phyloP scores from a whole-genome alignment of 2,888 invertebrate species.

The Allygus modestus region DNA sequence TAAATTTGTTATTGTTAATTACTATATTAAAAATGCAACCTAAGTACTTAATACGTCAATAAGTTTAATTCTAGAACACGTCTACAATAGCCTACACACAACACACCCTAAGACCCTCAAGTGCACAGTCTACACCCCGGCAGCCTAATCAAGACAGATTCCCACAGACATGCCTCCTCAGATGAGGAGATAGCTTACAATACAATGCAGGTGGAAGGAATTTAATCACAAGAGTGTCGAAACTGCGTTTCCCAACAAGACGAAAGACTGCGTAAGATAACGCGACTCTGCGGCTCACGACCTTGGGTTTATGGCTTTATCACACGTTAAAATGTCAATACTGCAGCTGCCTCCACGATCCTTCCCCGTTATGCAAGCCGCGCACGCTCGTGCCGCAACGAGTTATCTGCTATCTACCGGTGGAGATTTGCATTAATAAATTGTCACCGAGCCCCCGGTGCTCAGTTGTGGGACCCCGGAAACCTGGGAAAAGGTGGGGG shows the following conservation, averaged over 20 bases:
- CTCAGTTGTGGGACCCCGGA: background rate
- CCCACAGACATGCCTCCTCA: background rate
- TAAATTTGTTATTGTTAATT: too few species aligned
- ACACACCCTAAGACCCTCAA: too few species aligned
- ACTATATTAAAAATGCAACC: too few species aligned
- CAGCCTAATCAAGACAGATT: background rate
- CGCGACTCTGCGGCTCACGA: background rate
- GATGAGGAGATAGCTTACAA: constrained; percentile 19
- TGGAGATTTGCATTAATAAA: constrained; percentile 15
- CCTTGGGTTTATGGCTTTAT: constrained; percentile 41
- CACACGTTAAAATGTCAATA: constrained; percentile 37
- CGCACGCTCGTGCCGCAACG: background rate
- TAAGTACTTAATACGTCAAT: too few species aligned
- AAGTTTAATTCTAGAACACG: too few species aligned
- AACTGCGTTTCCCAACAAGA: constrained; percentile 31
- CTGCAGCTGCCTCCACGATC: background rate
- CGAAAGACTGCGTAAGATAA: constrained; percentile 26
- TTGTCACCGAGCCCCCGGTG: background rate
- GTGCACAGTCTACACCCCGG: background rate
- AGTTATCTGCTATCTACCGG: background rate
- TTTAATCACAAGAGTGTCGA: constrained; percentile 40
- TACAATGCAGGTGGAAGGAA: constrained; percentile 30
- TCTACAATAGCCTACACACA: too few species aligned
- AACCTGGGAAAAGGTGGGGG: background rate
- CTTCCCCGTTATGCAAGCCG: constrained; percentile 23